phyloP scores from a whole-genome alignment of 1,140 invertebrate genomes.

The Drosophila nebulosa region DNA sequence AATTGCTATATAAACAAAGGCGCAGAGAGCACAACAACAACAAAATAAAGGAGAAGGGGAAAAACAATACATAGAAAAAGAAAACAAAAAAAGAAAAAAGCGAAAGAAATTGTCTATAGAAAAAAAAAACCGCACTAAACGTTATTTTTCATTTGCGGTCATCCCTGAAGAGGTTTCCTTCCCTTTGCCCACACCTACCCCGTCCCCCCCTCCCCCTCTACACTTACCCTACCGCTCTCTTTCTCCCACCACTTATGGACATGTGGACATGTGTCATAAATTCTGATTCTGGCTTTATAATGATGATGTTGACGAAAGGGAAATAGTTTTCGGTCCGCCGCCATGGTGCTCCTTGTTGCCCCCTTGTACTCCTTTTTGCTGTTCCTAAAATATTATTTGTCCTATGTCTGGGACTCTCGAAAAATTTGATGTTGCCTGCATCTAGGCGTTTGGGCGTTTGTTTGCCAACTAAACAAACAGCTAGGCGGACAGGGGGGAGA shows the following conservation, averaged over 20 bases:
- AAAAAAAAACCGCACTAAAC: conserved; percentile 18
- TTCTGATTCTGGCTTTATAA: conserved; percentile 38
- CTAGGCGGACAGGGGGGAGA: background rate
- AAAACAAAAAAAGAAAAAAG: background rate
- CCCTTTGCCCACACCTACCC: background rate
- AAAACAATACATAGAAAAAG: background rate
- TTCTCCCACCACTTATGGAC: background rate
- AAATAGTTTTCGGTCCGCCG: conserved; percentile 25
- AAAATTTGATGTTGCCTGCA: conserved; percentile 14
- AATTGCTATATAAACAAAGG: conserved; percentile 61
- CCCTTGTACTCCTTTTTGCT: background rate
- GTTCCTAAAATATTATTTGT: conserved; percentile 31
- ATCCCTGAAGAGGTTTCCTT: background rate
- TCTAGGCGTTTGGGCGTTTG: conserved; percentile 19
- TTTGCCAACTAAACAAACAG: conserved; percentile 34
- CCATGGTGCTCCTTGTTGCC: background rate
- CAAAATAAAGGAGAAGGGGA: background rate
- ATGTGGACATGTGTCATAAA: conserved; percentile 38
- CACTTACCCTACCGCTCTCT: no score
- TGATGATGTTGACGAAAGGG: conserved; percentile 42
- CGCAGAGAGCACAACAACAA: conserved; percentile 12
- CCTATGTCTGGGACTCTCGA: conserved; percentile 33
- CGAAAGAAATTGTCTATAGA: background rate
- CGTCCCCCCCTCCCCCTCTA: background rate
- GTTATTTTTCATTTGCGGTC: conserved; percentile 33